These are phyloP conservation scores for Arrhamphus sclerolepis DNA, from an alignment of 2,797 vertebrate genomes.

Conservation along the genomic window DNA sequence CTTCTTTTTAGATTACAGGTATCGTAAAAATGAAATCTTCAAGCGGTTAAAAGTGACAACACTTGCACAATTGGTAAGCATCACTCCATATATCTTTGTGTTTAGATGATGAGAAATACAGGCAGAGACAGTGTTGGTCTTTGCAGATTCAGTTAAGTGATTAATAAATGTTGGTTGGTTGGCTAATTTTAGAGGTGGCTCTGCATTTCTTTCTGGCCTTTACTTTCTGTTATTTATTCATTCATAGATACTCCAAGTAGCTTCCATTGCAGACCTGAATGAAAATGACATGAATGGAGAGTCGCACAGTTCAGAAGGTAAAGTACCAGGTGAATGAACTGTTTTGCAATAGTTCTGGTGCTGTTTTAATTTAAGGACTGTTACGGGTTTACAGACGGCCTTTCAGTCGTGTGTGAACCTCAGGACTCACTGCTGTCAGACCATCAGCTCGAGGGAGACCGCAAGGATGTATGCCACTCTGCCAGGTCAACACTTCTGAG, in stretches of 20 bases:
- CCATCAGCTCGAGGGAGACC: conserved; percentile 51
- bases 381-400: conserved; percentile 67
- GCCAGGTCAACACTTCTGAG: conserved; percentile 91
- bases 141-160: too few species aligned
- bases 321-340: not conserved
- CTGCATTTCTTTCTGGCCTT: too few species aligned
- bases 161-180: too few species aligned
- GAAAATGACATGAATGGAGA: conserved; percentile 78
- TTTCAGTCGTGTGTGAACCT: conserved; percentile 63
- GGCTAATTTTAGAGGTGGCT: too few species aligned
- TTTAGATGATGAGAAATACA: not conserved
- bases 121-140: not conserved
- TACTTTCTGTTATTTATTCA: not conserved
- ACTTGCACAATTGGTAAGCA: conserved; percentile 92
- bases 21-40: conserved; percentile 93
- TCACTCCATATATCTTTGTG: not conserved
- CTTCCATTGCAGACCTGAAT: conserved; percentile 87
- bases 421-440: conserved; percentile 53
- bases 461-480: conserved; percentile 37
- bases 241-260: conserved; percentile 89
- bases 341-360: not conserved
- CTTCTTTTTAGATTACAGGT: conserved; percentile 89
- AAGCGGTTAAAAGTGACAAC: conserved; percentile 95
- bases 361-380: not conserved
- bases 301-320: conserved; percentile 65